A percentile compares a stretch with the other conserved stretches of the same genome.
Evolutionary conservation across 2,797 vertebrate species (phyloP).

Genomic region (Miichthys miiuy): DNA sequence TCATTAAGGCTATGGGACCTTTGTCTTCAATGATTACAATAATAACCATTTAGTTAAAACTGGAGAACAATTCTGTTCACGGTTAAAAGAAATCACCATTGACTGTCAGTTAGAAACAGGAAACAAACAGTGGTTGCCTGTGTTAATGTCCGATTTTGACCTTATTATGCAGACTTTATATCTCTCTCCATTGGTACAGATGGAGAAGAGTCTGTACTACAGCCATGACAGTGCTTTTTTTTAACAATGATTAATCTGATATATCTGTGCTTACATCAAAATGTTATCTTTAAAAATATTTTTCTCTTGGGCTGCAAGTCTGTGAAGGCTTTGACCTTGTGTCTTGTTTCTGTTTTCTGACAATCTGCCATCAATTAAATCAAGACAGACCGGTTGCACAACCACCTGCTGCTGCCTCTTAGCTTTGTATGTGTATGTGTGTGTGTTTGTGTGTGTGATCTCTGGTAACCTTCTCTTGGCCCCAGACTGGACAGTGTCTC

Average conservation of each 20-base stretch:
- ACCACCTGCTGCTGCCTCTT: conserved; percentile 13
- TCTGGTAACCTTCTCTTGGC: conserved; percentile 32
- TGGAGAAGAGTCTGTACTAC: background rate
- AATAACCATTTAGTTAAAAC: background rate
- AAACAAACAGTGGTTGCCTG: background rate
- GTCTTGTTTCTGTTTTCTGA: conserved; percentile 16
- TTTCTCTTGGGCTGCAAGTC: background rate
- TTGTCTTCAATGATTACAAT: background rate
- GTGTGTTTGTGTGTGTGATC: conserved; percentile 12
- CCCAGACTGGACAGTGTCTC: conserved; percentile 25
- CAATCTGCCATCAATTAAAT: conserved; percentile 17
- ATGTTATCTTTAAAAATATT: background rate
- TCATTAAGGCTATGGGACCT: background rate
- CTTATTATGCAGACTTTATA: background rate
- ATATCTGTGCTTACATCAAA: background rate
- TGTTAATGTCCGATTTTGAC: background rate
- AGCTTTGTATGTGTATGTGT: background rate
- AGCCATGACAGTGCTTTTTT: background rate
- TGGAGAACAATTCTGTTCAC: no score
- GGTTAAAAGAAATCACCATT: background rate
- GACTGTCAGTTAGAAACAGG: background rate
- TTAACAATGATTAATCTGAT: no score
- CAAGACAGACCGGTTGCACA: conserved; percentile 10
- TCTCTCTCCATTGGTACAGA: background rate
- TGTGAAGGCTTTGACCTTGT: background rate